These are phyloP conservation scores for Dicrurus megarhynchus DNA, from an alignment of 2,113 vertebrate species.

Conservation along the genomic window DNA sequence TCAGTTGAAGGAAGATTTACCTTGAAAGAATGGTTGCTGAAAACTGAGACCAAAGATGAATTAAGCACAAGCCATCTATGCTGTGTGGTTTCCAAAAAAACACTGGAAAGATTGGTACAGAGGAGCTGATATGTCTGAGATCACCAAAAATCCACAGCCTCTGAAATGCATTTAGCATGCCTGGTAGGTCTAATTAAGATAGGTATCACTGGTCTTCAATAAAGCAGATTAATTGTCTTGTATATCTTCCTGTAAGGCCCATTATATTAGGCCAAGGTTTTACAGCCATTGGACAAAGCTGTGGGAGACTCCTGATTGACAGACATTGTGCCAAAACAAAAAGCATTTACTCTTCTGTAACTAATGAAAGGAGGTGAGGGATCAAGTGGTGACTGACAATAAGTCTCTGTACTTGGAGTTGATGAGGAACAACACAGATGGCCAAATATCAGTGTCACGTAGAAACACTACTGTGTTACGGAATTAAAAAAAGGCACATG, in stretches of 20 bases:
- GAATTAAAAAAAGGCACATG: not conserved
- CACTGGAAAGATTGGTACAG: not conserved
- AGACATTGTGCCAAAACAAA: not conserved
- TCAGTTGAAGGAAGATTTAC: not conserved
- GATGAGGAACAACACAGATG: not conserved
- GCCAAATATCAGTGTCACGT: not conserved
- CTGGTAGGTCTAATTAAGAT: not conserved
- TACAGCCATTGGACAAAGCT: not conserved
- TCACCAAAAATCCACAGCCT: not conserved
- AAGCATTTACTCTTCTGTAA: not conserved
- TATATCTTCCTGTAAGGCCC: not conserved
- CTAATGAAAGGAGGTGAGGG: not conserved
- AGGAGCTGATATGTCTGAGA: not conserved
- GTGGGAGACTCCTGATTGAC: not conserved
- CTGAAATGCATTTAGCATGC: not conserved
- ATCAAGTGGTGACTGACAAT: not conserved
- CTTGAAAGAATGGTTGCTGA: not conserved
- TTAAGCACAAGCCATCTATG: not conserved
- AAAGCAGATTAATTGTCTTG: not conserved
- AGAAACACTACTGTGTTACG: not conserved
- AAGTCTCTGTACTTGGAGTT: not conserved
- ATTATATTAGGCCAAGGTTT: not conserved
- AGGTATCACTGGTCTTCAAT: not conserved
- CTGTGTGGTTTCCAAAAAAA: not conserved
- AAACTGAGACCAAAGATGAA: not conserved